Base-by-base conservation (phyloP, 2,113 vertebrate species). In the Podilymbus podiceps region DNA sequence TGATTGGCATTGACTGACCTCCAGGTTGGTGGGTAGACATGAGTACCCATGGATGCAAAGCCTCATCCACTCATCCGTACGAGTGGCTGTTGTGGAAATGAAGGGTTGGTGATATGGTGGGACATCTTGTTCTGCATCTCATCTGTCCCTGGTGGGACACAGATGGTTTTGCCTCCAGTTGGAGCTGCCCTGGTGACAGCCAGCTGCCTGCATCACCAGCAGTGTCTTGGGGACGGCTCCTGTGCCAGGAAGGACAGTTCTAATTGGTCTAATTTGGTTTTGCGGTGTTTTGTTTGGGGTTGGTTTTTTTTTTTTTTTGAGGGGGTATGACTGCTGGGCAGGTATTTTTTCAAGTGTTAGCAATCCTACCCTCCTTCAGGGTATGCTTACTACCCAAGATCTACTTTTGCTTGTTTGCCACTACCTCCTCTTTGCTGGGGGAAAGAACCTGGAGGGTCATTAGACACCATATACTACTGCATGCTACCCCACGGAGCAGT, bases 31-130 rank as follows among this genome's bases (percentile, higher is more conserved):
- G 35, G 46, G 18, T 5, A 69, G 44, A 76, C 40, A 72, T 38
- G 35, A 89, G 63, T 7, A 50, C 28, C 16, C 35, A 76, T 2
- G 44, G 52, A 59, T 69, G 25, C 42, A 88, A 35, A n/a, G 56
- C 47, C 64, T 72, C 60, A 59, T n/a, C 2, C 1, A 21, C 76
- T 67, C 82, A 35, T 33, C 49, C 3, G 1, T 59, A 53, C 9
- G 22, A 78, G 55, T 5, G 17, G 19, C 47, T 88, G 33, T 10
- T 83, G 35, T 13, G 16, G 35, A 78, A 78, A 35, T 74, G 33
- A 68, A 86, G n/a, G 27, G 24, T 20, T 77, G 42, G 15, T 53
- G 53, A 31, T 11, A 62, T 0, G 0, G 10, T 53, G 38, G n/a
- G 56, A 74, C 27, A 27, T 62, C 72, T 79, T 77, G 12, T 42